These are phyloP conservation scores for Drosophila phalerata DNA, from an alignment of 2,888 invertebrate species.

Conservation along the genomic window DNA sequence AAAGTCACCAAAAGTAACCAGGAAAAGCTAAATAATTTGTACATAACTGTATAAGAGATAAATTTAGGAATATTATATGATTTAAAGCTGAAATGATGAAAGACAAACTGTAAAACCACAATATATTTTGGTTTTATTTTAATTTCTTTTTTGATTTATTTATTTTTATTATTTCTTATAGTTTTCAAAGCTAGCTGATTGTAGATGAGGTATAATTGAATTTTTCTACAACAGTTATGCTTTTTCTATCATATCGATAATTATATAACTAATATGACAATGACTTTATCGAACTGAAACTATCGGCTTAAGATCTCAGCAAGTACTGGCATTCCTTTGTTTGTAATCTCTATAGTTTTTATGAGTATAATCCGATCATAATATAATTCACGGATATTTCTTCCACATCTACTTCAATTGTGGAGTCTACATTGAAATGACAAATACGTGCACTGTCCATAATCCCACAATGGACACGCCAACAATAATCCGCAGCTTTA, in stretches of 20 bases:
- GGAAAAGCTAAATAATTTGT: not conserved
- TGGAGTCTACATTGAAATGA: conserved; percentile 5
- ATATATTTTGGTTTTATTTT: not conserved
- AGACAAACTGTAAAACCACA: not conserved
- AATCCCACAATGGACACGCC: conserved; percentile 17
- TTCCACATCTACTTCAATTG: conserved; percentile 3
- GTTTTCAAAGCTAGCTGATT: no score
- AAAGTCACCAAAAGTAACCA: not conserved
- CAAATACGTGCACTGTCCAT: conserved; percentile 10
- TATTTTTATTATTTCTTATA: no score
- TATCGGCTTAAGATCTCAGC: conserved; percentile 5
- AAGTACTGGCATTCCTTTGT: not conserved
- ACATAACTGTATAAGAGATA: not conserved
- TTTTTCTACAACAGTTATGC: not conserved
- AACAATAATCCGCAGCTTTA: conserved; percentile 25
- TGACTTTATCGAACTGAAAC: conserved; percentile 2
- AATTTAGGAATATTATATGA: not conserved
- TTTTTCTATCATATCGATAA: not conserved
- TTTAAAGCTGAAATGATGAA: not conserved
- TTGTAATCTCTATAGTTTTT: conserved; percentile 8
- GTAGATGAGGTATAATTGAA: not conserved
- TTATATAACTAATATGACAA: not conserved
- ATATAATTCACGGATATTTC: conserved; percentile 15
- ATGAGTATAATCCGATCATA: conserved; percentile 17
- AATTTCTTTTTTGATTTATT: no score